Evolutionary conservation across 2,113 vertebrate species (phyloP).

Genomic region (Notarius lentiginosus): DNA sequence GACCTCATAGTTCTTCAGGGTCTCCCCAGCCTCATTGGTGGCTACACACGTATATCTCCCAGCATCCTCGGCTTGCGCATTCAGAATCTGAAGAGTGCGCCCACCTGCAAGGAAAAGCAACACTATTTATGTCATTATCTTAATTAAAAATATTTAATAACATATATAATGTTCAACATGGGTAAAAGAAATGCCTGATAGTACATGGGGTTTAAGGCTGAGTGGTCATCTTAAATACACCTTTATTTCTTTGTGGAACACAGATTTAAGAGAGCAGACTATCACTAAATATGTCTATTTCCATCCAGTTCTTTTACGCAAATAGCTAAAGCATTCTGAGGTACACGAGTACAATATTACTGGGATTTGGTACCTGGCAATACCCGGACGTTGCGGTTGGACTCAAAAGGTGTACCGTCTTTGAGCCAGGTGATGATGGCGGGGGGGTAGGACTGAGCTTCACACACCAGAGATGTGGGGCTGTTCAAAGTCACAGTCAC

Average conservation of each 20-base stretch:
- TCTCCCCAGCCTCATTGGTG: slow-evolving; percentile 92
- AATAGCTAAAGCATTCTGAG: neutral
- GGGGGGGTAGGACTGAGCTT: slow-evolving; percentile 90
- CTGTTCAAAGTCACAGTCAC: slow-evolving; percentile 88
- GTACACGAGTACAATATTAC: neutral
- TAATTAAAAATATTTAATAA: neutral
- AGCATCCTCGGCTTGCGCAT: slow-evolving; percentile 79
- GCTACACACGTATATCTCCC: slow-evolving; percentile 91
- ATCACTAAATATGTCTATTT: neutral
- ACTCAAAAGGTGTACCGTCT: slow-evolving; percentile 81
- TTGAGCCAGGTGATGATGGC: slow-evolving; percentile 92
- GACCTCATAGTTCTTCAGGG: slow-evolving; percentile 87
- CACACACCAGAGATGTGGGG: slow-evolving; percentile 88
- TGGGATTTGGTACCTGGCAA: slow-evolving; percentile 81
- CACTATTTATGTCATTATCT: neutral
- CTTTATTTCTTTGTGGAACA: neutral
- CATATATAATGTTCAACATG: too few relatives aligned
- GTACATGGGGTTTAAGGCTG: neutral
- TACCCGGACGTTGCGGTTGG: slow-evolving; percentile 81
- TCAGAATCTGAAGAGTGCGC: slow-evolving; percentile 89
- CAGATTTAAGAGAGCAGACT: neutral
- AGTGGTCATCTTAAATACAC: neutral
- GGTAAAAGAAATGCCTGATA: too few relatives aligned
- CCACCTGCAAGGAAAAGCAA: slow-evolving; percentile 76
- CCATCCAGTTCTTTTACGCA: neutral